Evolutionary conservation across 2,797 vertebrate species (phyloP).

Genomic region (Tokudaia tokunoshimensis): DNA sequence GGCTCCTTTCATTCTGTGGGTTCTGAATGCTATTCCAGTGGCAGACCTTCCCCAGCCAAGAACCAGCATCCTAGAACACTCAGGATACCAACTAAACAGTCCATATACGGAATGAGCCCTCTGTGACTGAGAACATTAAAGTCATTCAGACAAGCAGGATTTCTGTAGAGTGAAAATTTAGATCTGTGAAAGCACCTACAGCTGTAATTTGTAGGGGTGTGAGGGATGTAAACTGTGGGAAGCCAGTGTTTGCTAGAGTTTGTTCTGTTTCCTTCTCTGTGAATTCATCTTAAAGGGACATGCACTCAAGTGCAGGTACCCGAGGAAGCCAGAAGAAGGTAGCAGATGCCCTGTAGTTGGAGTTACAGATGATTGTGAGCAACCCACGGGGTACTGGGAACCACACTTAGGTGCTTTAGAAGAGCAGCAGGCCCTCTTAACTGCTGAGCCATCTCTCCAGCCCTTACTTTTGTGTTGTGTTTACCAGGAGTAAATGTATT

Average conservation of each 20-base stretch:
- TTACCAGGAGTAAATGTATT: background rate
- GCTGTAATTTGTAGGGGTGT: constrained; percentile 88
- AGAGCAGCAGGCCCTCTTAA: background rate
- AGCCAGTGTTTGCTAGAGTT: constrained; percentile 84
- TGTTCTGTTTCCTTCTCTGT: constrained; percentile 75
- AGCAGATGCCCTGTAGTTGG: background rate
- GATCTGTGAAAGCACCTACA: constrained; percentile 85
- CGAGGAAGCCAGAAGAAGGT: background rate
- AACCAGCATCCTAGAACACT: constrained; percentile 81
- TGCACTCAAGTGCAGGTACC: background rate
- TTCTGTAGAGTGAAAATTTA: constrained; percentile 88
- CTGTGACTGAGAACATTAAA: constrained; percentile 85
- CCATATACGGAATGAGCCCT: constrained; percentile 87
- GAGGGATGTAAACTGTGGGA: constrained; percentile 85
- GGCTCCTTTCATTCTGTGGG: background rate
- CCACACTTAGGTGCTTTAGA: background rate
- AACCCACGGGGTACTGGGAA: background rate
- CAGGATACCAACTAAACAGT: constrained; percentile 87
- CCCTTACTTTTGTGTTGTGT: background rate
- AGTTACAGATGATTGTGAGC: background rate
- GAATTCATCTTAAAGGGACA: constrained; percentile 70
- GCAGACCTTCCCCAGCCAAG: constrained; percentile 76
- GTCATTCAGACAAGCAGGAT: constrained; percentile 84
- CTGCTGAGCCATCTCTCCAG: background rate
- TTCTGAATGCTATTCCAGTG: constrained; percentile 61